Evolutionary conservation across 2,888 invertebrate genomes (phyloP).

Genomic region (Gymnoscelis rufifasciata): DNA sequence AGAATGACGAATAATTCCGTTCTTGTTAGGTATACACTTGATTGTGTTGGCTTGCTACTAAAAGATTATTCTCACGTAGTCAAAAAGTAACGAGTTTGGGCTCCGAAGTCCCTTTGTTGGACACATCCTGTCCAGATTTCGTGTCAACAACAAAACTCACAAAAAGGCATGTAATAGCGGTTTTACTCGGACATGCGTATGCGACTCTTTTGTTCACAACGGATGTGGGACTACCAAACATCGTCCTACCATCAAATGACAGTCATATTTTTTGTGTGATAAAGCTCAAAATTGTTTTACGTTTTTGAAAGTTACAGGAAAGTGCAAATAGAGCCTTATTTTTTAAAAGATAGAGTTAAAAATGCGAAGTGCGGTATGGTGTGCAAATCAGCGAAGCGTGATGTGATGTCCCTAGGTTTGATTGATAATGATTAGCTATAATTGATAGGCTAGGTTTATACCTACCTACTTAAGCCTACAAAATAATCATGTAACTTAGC

Average conservation of each 20-base stretch:
- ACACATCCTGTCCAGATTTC: slow-evolving; percentile 45
- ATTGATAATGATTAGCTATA: slow-evolving; percentile 20
- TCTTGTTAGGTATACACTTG: too few relatives aligned
- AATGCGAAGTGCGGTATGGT: slow-evolving; percentile 1
- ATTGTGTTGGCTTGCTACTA: too few relatives aligned
- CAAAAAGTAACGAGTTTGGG: neutral
- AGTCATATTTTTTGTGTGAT: slow-evolving; percentile 8
- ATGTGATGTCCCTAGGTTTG: slow-evolving; percentile 27
- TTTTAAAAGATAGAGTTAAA: slow-evolving; percentile 10
- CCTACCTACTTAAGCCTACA: too few relatives aligned
- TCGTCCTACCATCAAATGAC: slow-evolving; percentile 6
- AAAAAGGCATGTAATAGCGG: slow-evolving; percentile 71
- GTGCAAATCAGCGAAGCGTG: slow-evolving; percentile 19
- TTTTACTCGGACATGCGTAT: slow-evolving; percentile 44
- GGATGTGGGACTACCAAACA: slow-evolving; percentile 28
- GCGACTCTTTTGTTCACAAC: slow-evolving; percentile 29
- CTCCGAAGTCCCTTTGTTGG: neutral
- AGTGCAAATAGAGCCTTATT: slow-evolving; percentile 11
- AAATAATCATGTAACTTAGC: too few relatives aligned
- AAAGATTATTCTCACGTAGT: slow-evolving; percentile 1
- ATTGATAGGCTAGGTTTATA: slow-evolving; percentile 7
- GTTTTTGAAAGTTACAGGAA: neutral
- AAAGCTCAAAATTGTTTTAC: slow-evolving; percentile 13
- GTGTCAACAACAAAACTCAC: slow-evolving; percentile 43
- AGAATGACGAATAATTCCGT: neutral